Evolutionary conservation across 2,113 vertebrate species (phyloP).

Genomic region (Ophthalmolycus amberensis): DNA sequence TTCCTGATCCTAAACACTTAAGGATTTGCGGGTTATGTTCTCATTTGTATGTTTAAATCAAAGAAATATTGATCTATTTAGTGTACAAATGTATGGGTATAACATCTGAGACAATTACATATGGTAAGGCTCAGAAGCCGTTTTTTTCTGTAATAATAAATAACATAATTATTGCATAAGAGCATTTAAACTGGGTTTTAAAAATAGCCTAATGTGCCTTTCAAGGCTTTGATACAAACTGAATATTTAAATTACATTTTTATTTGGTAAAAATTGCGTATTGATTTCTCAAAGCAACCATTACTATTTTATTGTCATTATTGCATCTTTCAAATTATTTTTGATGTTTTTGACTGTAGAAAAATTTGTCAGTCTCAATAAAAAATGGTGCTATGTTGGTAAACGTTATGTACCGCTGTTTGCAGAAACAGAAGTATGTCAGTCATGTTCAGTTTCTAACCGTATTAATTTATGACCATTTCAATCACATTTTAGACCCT

Average conservation of each 20-base stretch:
- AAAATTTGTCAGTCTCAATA: not conserved
- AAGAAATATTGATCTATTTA: not conserved
- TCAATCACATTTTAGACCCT: not conserved
- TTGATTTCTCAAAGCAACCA: not conserved
- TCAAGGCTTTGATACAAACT: not conserved
- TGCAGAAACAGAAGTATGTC: too few relatives aligned
- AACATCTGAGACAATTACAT: not conserved
- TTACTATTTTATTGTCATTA: not conserved
- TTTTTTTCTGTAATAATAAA: not conserved
- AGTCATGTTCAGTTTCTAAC: not conserved
- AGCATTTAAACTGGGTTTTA: not conserved
- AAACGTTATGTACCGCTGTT: not conserved
- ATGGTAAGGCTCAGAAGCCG: not conserved
- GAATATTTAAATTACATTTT: not conserved
- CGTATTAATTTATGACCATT: not conserved
- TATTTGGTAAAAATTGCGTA: not conserved
- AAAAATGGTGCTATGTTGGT: not conserved
- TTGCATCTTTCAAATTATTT: not conserved
- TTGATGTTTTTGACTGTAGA: not conserved
- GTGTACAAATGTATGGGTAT: not conserved
- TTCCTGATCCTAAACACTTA: constrained; percentile 1
- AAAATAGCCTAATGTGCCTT: not conserved
- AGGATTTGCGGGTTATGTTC: not conserved
- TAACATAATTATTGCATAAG: not conserved
- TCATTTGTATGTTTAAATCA: constrained; percentile 6